phyloP scores from a whole-genome alignment of 1,140 invertebrate genomes.

The Heliconius congener region DNA sequence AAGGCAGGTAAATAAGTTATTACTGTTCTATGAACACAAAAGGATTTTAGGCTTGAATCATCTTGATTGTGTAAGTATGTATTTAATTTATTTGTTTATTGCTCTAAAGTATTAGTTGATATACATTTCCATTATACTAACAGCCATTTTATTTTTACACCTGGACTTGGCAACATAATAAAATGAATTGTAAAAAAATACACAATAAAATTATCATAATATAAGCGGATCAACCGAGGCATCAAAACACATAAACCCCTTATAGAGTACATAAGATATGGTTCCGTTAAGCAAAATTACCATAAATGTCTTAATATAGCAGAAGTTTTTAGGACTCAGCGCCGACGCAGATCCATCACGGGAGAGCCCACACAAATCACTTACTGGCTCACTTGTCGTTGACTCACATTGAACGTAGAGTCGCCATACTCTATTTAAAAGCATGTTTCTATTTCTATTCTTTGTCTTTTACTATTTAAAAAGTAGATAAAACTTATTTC shows the following conservation, averaged over 20 bases:
- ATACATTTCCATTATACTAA: too few relatives aligned
- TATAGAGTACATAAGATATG: background rate
- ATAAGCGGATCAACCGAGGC: background rate
- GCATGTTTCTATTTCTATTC: too few relatives aligned
- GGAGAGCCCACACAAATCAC: constrained; percentile 34
- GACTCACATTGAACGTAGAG: constrained; percentile 19
- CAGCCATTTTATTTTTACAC: background rate
- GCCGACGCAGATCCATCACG: constrained; percentile 26
- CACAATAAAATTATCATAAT: background rate
- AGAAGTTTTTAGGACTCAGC: constrained; percentile 19
- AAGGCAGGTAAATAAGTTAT: too few relatives aligned
- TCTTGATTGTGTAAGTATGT: too few relatives aligned
- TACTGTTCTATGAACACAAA: too few relatives aligned
- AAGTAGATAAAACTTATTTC: too few relatives aligned
- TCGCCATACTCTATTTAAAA: background rate
- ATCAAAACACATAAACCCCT: constrained; percentile 1
- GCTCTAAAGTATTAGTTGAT: too few relatives aligned
- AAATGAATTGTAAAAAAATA: background rate
- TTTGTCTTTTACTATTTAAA: too few relatives aligned
- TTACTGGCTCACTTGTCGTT: constrained; percentile 31
- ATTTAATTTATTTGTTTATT: too few relatives aligned
- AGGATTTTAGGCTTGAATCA: too few relatives aligned
- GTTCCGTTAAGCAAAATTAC: background rate
- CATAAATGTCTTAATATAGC: constrained; percentile 24
- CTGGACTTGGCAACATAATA: background rate